Conservation (phyloP, 2,888 invertebrate species). For the Papilio protenor region DNA sequence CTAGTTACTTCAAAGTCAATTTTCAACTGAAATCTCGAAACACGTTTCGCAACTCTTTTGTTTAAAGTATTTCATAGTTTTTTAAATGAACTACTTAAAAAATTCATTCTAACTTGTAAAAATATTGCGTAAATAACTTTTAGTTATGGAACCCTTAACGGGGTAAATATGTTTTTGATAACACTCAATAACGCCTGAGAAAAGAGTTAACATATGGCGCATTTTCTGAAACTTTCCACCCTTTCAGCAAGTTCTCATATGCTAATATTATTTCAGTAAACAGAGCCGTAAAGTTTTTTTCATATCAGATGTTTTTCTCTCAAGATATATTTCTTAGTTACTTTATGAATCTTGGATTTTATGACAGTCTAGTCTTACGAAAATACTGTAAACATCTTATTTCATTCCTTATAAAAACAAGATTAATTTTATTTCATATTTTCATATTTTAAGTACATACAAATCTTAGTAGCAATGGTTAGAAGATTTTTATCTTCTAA, state of each 20-base stretch:
- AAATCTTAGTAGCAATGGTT: too few relatives aligned
- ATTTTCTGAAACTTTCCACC: constrained; percentile 49
- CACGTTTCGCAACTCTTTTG: too few relatives aligned
- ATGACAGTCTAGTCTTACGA: background rate
- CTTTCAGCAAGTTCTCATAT: constrained; percentile 60
- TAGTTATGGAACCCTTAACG: constrained; percentile 2
- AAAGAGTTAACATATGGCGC: constrained; percentile 50
- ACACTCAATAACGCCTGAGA: constrained; percentile 39
- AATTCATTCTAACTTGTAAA: background rate
- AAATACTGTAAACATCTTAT: too few relatives aligned
- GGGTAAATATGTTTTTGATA: constrained; percentile 38
- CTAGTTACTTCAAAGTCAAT: too few relatives aligned
- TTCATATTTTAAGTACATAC: too few relatives aligned
- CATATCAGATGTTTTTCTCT: constrained; percentile 12
- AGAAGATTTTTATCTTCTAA: background rate
- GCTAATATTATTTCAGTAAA: constrained; percentile 60
- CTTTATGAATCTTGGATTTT: constrained; percentile 4
- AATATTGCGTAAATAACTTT: constrained; percentile 1
- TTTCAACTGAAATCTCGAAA: too few relatives aligned
- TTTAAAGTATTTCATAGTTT: too few relatives aligned
- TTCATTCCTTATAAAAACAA: too few relatives aligned
- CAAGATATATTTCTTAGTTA: constrained; percentile 3
- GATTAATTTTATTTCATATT: too few relatives aligned
- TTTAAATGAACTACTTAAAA: background rate
- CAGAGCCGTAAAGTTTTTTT: constrained; percentile 25